These are phyloP conservation scores for Amblyopsis hoosieri DNA, from an alignment of 2,797 vertebrate species.

Conservation along the genomic window DNA sequence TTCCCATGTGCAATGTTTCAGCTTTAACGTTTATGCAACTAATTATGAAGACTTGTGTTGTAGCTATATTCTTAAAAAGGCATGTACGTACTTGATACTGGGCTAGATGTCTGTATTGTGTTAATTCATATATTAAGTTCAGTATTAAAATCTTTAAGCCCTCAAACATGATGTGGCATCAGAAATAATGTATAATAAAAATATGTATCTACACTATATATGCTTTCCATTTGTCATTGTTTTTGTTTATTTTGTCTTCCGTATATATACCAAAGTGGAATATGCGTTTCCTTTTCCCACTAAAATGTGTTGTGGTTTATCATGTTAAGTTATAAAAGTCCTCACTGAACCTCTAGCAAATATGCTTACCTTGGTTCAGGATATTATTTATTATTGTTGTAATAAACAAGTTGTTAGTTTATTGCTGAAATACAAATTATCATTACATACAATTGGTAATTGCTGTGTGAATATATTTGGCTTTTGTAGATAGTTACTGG, in stretches of 20 bases:
- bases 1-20: slow-evolving; percentile 96
- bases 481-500: slow-evolving; percentile 57
- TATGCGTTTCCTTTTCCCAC: slow-evolving; percentile 60
- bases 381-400: slow-evolving; percentile 80
- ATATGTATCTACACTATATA: slow-evolving; percentile 73
- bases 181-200: slow-evolving; percentile 66
- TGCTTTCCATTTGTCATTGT: slow-evolving; percentile 63
- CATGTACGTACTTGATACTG: slow-evolving; percentile 91
- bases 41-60: slow-evolving; percentile 98
- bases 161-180: slow-evolving; percentile 35
- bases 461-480: slow-evolving; percentile 67
- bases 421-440: slow-evolving; percentile 53
- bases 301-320: slow-evolving; percentile 56
- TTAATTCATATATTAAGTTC: slow-evolving; percentile 81
- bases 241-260: slow-evolving; percentile 57
- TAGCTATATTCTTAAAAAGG: slow-evolving; percentile 95
- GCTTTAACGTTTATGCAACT: slow-evolving; percentile 99
- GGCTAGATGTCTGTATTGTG: slow-evolving; percentile 83
- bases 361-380: slow-evolving; percentile 70
- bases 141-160: slow-evolving; percentile 73
- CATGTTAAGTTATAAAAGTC: slow-evolving; percentile 72
- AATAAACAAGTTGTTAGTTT: slow-evolving; percentile 58
- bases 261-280: slow-evolving; percentile 81
- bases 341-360: slow-evolving; percentile 57
- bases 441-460: slow-evolving; percentile 59